Percentiles rank a stretch among this genome's conserved stretches.
Conservation (phyloP, 2,888 invertebrate genomes). For the Hoplodrina ambigua region DNA sequence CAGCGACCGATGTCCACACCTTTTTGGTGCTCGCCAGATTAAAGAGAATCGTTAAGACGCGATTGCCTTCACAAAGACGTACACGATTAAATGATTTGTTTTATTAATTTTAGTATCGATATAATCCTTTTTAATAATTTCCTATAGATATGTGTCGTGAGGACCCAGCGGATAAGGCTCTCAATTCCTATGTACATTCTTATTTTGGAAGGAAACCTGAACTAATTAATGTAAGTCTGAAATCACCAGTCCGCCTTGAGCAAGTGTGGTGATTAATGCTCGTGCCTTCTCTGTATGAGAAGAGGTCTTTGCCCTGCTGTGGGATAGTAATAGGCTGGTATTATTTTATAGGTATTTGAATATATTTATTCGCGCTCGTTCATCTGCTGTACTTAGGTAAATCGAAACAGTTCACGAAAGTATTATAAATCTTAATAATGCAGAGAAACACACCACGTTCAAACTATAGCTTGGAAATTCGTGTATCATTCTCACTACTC, state of each 20-base stretch:
- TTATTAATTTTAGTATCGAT: slow-evolving; percentile 30
- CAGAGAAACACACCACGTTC: slow-evolving; percentile 50
- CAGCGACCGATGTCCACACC: slow-evolving; percentile 63
- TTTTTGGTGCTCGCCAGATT: slow-evolving; percentile 60
- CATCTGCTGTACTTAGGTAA: slow-evolving; percentile 4
- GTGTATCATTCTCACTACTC: slow-evolving; percentile 34
- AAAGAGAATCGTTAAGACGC: slow-evolving; percentile 36
- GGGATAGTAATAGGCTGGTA: too few relatives aligned
- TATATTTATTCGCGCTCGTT: not conserved
- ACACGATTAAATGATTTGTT: slow-evolving; percentile 21
- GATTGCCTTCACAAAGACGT: slow-evolving; percentile 26
- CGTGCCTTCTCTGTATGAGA: too few relatives aligned
- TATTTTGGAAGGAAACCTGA: too few relatives aligned
- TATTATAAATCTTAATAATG: slow-evolving; percentile 39
- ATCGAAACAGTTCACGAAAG: slow-evolving; percentile 38
- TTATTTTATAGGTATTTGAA: too few relatives aligned
- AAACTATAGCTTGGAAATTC: slow-evolving; percentile 36
- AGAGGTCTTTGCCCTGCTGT: too few relatives aligned
- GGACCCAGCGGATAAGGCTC: too few relatives aligned
- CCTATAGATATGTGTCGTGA: too few relatives aligned
- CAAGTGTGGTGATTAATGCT: too few relatives aligned
- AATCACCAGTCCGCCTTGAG: too few relatives aligned
- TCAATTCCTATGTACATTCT: too few relatives aligned
- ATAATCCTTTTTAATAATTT: not conserved
- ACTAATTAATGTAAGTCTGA: too few relatives aligned